phyloP scores from a whole-genome alignment of 2,113 vertebrate genomes.

The Ochotona curzoniae region DNA sequence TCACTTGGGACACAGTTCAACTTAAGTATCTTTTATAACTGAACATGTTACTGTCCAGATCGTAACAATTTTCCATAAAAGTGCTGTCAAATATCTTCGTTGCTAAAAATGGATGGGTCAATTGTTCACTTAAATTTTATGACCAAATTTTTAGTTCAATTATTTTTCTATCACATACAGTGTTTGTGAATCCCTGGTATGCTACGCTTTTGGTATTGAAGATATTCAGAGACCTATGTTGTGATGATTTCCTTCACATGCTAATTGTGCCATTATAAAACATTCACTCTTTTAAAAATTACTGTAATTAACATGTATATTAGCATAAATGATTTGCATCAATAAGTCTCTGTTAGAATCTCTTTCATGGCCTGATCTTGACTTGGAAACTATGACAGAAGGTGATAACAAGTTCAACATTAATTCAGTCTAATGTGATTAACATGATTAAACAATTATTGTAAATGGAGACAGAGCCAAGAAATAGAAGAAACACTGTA shows the following conservation, averaged over 20 bases:
- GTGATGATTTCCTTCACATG: slow-evolving; percentile 55
- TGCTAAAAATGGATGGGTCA: slow-evolving; percentile 13
- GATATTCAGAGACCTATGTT: slow-evolving; percentile 30
- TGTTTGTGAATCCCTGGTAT: slow-evolving; percentile 27
- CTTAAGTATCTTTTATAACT: neutral
- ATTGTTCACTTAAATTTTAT: slow-evolving; percentile 53
- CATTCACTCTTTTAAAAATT: slow-evolving; percentile 69
- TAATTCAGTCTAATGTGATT: slow-evolving; percentile 55
- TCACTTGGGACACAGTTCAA: neutral
- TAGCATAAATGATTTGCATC: slow-evolving; percentile 74
- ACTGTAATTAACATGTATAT: slow-evolving; percentile 63
- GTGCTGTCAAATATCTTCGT: neutral
- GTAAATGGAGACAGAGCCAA: neutral
- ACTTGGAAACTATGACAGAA: slow-evolving; percentile 63
- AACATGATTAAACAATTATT: slow-evolving; percentile 65
- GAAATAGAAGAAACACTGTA: neutral
- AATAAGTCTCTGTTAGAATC: slow-evolving; percentile 55
- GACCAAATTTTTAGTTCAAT: slow-evolving; percentile 52
- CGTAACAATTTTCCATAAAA: neutral
- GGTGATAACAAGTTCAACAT: slow-evolving; percentile 45
- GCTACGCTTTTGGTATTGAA: slow-evolving; percentile 51
- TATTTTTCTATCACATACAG: slow-evolving; percentile 14
- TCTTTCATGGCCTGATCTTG: slow-evolving; percentile 62
- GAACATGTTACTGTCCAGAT: neutral
- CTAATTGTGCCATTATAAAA: slow-evolving; percentile 72